These are phyloP conservation scores for Beris chalybata DNA, from an alignment of 2,888 invertebrate genomes.

Conservation along the genomic window DNA sequence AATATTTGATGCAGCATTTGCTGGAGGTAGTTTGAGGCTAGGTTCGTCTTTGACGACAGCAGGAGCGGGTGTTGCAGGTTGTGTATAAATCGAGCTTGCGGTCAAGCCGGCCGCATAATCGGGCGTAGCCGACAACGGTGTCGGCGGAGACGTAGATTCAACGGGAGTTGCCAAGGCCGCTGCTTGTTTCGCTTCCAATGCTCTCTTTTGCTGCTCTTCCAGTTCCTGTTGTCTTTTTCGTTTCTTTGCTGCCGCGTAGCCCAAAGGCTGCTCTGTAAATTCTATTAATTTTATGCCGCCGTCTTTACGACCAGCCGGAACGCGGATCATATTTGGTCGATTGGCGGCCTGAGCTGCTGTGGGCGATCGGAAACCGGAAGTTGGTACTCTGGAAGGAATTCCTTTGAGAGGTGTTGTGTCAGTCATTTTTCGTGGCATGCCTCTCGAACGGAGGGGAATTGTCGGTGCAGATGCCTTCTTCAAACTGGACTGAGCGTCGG, in stretches of 20 bases:
- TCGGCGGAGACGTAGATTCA: constrained; percentile 48
- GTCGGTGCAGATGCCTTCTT: constrained; percentile 88
- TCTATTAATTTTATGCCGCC: constrained; percentile 94
- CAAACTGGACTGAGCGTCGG: constrained; percentile 84
- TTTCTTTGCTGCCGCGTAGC: constrained; percentile 83
- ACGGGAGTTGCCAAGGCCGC: constrained; percentile 53
- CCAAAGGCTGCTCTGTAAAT: constrained; percentile 89
- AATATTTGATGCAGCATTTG: constrained; percentile 20
- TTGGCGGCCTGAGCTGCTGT: constrained; percentile 54
- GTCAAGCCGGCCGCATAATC: constrained; percentile 82
- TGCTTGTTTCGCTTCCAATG: constrained; percentile 58
- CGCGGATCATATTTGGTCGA: constrained; percentile 62
- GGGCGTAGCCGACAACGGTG: constrained; percentile 61
- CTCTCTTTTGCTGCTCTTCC: constrained; percentile 67
- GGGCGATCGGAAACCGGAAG: constrained; percentile 64
- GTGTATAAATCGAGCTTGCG: constrained; percentile 59
- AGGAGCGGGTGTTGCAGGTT: constrained; percentile 55
- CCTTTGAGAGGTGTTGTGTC: constrained; percentile 93
- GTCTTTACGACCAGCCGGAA: constrained; percentile 74
- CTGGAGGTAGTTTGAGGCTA: constrained; percentile 22
- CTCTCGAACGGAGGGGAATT: constrained; percentile 82
- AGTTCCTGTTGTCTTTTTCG: constrained; percentile 78
- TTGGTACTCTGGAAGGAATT: constrained; percentile 79
- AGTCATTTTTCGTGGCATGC: constrained; percentile 95
- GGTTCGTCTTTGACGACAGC: constrained; percentile 39